phyloP scores from a whole-genome alignment of 1,140 invertebrate genomes.

The Papilio polytes region DNA sequence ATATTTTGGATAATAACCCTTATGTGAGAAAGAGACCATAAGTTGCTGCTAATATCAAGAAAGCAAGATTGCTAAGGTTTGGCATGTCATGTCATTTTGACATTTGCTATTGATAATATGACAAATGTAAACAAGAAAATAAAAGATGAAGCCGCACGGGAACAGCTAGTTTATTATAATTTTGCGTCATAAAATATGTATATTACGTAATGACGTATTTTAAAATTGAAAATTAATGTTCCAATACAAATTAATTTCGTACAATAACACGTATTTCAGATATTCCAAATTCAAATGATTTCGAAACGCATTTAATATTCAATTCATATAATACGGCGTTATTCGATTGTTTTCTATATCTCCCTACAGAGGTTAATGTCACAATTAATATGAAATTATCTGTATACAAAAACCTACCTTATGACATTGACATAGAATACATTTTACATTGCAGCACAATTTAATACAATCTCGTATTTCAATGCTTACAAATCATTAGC shows the following conservation, averaged over 20 bases:
- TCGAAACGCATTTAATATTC: constrained; percentile 18
- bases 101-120: too few relatives aligned
- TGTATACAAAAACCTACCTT: not conserved
- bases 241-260: constrained; percentile 15
- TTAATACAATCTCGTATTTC: not conserved
- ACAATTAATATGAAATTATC: constrained; percentile 1
- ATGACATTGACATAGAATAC: not conserved
- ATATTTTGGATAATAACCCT: too few relatives aligned
- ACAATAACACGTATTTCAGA: constrained; percentile 13
- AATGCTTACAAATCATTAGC: not conserved
- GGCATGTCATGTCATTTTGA: too few relatives aligned
- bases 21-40: too few relatives aligned
- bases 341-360: constrained; percentile 23
- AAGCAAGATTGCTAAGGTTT: too few relatives aligned
- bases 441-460: not conserved
- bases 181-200: too few relatives aligned
- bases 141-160: too few relatives aligned
- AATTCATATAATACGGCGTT: not conserved
- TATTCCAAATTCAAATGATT: constrained; percentile 24
- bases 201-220: not conserved
- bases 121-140: too few relatives aligned
- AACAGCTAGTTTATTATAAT: too few relatives aligned
- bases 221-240: not conserved
- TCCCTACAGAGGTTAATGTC: not conserved
- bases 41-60: too few relatives aligned